Base-by-base conservation (phyloP, 2,797 vertebrate genomes). In the Heteromormyrus szaboi region DNA sequence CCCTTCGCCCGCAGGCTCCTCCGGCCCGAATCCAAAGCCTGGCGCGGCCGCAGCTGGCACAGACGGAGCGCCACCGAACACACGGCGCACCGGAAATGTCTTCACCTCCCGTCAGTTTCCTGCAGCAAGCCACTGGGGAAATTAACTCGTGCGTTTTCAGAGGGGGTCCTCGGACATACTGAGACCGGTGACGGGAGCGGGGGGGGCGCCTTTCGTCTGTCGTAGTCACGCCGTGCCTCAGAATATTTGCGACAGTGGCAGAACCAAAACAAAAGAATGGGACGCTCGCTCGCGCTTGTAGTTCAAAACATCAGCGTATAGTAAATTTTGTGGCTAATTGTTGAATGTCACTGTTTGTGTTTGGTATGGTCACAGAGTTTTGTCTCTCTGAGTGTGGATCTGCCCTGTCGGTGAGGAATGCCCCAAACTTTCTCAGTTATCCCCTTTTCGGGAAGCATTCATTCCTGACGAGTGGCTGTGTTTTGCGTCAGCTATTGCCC, bases 391-490 rank as follows among this genome's bases (percentile, higher is more conserved):
- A 56, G 25, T 56, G 33, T 33, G 22, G 33, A 12, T 86, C 22
- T 33, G 53, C 53, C 14, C 50, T 9, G 56, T 4, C n/a, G 51
- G 25, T 4, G 53, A 86, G 25, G 50, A 37, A 59, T 51, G 51
- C 85, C 59, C 56, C 9, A 25, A 87, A 87, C 62, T 88, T 72
- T 87, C 54, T n/a, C 46, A 50, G 37, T 29, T n/a, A 53, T 88
- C 68, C 19, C 44, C 59, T 37, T 33, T 88, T 51, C 14, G 51
- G 59, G 87, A 62, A 25, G 88, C 53, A 12, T 84, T 22, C 29
- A 17, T 33, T 59, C 19, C 44, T 54, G 41, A 62, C 22, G 19
- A 56, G 33, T 33, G 88, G 41, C 37, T 84, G 72, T 88, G 72
- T 46, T 72, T 53, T 48, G n/a, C 62, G 17, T 68, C 83, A 17